phyloP scores from a whole-genome alignment of 2,888 invertebrate genomes.

The Odontocolon sp. region DNA sequence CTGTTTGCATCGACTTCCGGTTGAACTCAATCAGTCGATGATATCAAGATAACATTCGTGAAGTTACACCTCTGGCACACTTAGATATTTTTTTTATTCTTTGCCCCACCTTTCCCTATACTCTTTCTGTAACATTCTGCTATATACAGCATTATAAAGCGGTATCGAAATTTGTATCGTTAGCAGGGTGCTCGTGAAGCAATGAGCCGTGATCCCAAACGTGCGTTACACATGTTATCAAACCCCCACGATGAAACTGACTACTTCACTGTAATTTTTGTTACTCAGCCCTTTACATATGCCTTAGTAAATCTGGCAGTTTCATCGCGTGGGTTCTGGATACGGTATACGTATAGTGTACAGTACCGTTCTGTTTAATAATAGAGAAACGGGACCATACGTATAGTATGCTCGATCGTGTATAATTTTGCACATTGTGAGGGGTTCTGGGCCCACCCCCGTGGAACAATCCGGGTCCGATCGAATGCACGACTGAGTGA shows the following conservation, averaged over 20 bases:
- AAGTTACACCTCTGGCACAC: constrained; percentile 43
- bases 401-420: constrained; percentile 64
- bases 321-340: too few relatives aligned
- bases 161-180: constrained; percentile 40
- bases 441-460: constrained; percentile 54
- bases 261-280: too few relatives aligned
- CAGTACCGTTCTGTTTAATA: too few relatives aligned
- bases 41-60: constrained; percentile 43
- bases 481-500: constrained; percentile 31
- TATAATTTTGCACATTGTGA: constrained; percentile 76
- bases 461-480: constrained; percentile 39
- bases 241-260: too few relatives aligned
- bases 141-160: not conserved
- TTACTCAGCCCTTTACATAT: too few relatives aligned
- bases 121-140: constrained; percentile 7
- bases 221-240: constrained; percentile 24
- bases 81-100: constrained; percentile 17
- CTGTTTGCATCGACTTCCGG: constrained; percentile 41
- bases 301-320: too few relatives aligned
- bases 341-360: too few relatives aligned
- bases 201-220: constrained; percentile 40
- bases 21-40: constrained; percentile 26
- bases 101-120: not conserved
- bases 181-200: constrained; percentile 30
- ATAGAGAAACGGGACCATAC: not conserved